These are phyloP conservation scores for Malacosoma neustria DNA, from an alignment of 2,888 invertebrate genomes.

Conservation along the genomic window DNA sequence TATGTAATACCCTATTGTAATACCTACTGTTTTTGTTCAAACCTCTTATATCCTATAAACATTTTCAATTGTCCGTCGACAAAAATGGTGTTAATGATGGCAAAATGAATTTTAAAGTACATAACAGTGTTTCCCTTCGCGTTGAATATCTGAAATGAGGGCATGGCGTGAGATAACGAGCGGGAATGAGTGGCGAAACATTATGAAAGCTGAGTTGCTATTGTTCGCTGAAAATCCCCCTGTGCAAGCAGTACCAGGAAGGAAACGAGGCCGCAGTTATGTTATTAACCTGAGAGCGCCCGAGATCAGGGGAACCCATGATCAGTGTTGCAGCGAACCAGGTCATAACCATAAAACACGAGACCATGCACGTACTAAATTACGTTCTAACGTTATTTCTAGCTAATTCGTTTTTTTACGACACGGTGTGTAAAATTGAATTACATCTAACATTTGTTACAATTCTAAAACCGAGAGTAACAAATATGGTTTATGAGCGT, in stretches of 20 bases:
- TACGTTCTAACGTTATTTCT: conserved; percentile 8
- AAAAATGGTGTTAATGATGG: not conserved
- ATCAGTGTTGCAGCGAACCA: conserved; percentile 31
- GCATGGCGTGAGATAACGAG: conserved; percentile 58
- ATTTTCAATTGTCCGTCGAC: not conserved
- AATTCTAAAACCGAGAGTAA: not conserved
- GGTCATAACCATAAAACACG: conserved; percentile 37
- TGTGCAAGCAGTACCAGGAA: conserved; percentile 27
- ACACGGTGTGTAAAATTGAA: not conserved
- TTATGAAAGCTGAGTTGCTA: conserved; percentile 24
- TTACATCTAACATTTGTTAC: not conserved
- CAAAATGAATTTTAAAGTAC: conserved; percentile 45
- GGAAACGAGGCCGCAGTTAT: conserved; percentile 24
- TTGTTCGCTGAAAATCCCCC: conserved; percentile 27
- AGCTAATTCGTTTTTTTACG: conserved; percentile 3
- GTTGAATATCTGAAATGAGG: conserved; percentile 55
- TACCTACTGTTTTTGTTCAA: no score
- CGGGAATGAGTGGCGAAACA: conserved; percentile 39
- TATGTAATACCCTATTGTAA: not conserved
- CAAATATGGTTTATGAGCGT: not conserved
- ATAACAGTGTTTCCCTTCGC: conserved; percentile 47
- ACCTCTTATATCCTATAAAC: not conserved
- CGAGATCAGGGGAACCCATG: conserved; percentile 27
- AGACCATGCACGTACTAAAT: conserved; percentile 3
- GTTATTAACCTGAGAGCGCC: conserved; percentile 44